Base-by-base conservation (phyloP, 2,113 vertebrate genomes). In the Prionailurus bengalensis region DNA sequence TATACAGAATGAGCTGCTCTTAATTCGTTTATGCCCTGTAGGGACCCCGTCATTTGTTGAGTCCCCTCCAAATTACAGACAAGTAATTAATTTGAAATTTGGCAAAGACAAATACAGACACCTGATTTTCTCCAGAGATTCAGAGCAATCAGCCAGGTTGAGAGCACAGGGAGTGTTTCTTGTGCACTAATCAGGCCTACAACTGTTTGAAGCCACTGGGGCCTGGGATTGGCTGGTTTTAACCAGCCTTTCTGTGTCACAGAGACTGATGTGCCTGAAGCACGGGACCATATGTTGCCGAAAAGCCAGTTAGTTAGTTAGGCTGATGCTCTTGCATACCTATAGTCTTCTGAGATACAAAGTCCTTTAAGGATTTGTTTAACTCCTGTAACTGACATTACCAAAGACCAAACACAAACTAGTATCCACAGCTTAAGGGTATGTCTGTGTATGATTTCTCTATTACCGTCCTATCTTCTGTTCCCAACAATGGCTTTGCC, bases 31-130 rank as follows among this genome's bases (percentile, higher is more conserved):
- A 51, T 95, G 39, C 73, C 78, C 80, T 97, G 65, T 68, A 68
- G 70, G 45, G 65, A 93, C 87, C 73, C 81, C 76, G 33, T 94
- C 12, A 61, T 51, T 95, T 65, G 15, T 76, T 7, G 6, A 68
- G 33, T 9, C 66, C 51, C 58, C 7, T 89, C 83, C 66, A 71
- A 96, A 42, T 74, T 81, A 97, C 8, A n/a, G 9, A 48, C 95
- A 87, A 92, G 15, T 74, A 33, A 81, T 10, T 71, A 29, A 89
- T 96, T 91, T 95, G 65, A 85, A 96, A 96, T 45, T 70, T 96
- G 93, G 92, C 92, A 97, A 91, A 89, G 63, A 73, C 76, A 96
- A 5, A 92, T 4, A 29, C 29, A 86, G 83, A 97, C 27, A 25
- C 80, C 51, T 19, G 0, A 58, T 97, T 96, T 97, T 70, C 94